Base-by-base conservation (phyloP, 2,797 vertebrate species). In the Brotogeris chrysoptera region DNA sequence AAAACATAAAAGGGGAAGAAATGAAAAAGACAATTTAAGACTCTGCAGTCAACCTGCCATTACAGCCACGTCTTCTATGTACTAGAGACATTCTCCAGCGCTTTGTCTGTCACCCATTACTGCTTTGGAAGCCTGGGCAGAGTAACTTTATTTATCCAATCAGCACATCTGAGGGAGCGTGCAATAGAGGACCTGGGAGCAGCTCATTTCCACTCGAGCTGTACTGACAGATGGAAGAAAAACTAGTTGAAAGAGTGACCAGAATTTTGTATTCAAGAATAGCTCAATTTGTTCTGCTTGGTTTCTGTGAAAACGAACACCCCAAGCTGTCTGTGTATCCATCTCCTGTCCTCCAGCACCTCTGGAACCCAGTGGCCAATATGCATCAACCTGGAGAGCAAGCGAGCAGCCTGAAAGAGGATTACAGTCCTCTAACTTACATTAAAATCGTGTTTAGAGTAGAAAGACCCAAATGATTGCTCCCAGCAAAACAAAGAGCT, bases 141-240 rank as follows among this genome's bases (percentile, higher is more conserved):
- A 73, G 39, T 28, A 76, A 80, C n/a, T 70, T 85, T 49, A 47
- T 80, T 92, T 91, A 80, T 71, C 73, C 86, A 71, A 96, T 81
- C 95, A 80, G 66, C 0, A 1, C 39, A 92, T 81, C 64, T 3
- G 1, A 52, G 34, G 28, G 38, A 92, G 17, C 12, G 27, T 63
- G 34, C 9, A 12, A 76, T 8, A 80, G 21, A 81, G 60, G 47
- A 91, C 43, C 78, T 88, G 61, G 60, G 92, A 92, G 65, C 23
- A 80, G 66, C 53, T 92, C 80, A 81, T 84, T 95, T 91, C 43
- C 36, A 94, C 36, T 81, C 55, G 44, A 80, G 36, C 20, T 66
- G 30, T 53, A 88, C 28, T 24, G 24, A 72, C 23, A 89, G 16
- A 50, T 17, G 13, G 27, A 88, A 71, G 30, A 61, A 92, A 92